Evolutionary conservation across 2,797 vertebrate genomes (phyloP).

Genomic region (Arnoldichthys spilopterus): DNA sequence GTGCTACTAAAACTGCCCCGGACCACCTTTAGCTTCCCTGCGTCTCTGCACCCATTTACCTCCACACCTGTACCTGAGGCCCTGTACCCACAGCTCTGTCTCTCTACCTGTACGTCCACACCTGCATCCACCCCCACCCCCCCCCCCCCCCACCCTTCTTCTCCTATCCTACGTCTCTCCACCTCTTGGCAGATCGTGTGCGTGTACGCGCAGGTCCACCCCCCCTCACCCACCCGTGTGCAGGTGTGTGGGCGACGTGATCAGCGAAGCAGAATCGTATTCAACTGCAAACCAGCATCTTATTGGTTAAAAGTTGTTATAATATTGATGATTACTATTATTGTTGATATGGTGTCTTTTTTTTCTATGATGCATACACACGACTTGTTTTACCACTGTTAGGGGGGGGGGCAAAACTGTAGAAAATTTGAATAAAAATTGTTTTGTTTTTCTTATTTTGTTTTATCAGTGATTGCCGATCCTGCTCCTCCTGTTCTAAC

Average conservation of each 20-base stretch:
- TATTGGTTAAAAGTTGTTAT: conserved; percentile 67
- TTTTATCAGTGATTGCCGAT: conserved; percentile 59
- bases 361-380: conserved; percentile 61
- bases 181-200: conserved; percentile 12
- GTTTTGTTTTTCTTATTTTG: conserved; percentile 29
- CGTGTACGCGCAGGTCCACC: not conserved
- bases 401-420: conserved; percentile 50
- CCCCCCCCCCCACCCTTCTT: not conserved
- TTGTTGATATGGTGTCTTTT: conserved; percentile 73
- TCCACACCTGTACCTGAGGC: not conserved
- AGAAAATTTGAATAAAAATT: conserved; percentile 31
- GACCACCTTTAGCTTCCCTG: conserved; percentile 57
- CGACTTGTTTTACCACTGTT: conserved; percentile 65
- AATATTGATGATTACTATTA: conserved; percentile 70
- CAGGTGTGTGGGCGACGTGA: conserved; percentile 56
- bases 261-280: conserved; percentile 70
- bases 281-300: conserved; percentile 69
- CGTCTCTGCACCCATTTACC: conserved; percentile 31
- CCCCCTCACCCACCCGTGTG: not conserved
- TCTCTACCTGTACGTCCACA: not conserved
- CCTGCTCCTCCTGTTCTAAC: conserved; percentile 66
- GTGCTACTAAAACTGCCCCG: conserved; percentile 82
- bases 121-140: not conserved
- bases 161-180: not conserved
- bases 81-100: not conserved